Percentiles rank a stretch among this genome's conserved stretches.
phyloP scores from a whole-genome alignment of 2,797 vertebrate species.

The Enoplosus armatus region DNA sequence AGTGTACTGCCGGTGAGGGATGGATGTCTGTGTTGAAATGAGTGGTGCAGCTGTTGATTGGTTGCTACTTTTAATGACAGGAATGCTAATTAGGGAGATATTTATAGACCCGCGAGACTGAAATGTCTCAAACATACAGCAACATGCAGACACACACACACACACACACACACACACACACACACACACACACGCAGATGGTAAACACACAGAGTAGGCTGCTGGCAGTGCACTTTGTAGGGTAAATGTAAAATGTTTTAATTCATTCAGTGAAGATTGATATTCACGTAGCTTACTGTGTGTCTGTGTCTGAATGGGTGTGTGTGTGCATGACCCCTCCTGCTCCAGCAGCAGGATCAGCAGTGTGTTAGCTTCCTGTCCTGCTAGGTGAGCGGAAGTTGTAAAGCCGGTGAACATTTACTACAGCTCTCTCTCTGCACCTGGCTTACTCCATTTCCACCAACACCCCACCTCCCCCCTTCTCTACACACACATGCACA shows the following conservation, averaged over 20 bases:
- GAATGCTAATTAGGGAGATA: slow-evolving; percentile 62
- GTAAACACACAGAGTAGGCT: background rate
- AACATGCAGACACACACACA: background rate
- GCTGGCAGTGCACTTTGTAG: slow-evolving; percentile 2
- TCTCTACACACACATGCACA: slow-evolving; percentile 46
- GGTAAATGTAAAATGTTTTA: background rate
- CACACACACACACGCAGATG: background rate
- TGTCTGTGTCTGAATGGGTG: slow-evolving; percentile 19
- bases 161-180: slow-evolving; percentile 5
- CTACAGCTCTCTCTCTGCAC: slow-evolving; percentile 68
- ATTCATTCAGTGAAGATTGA: slow-evolving; percentile 1
- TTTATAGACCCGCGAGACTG: slow-evolving; percentile 58
- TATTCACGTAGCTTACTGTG: background rate
- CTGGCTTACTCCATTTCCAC: slow-evolving; percentile 68
- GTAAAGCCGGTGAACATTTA: slow-evolving; percentile 81
- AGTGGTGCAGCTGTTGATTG: slow-evolving; percentile 50
- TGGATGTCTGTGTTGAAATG: slow-evolving; percentile 41
- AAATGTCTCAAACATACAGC: slow-evolving; percentile 27
- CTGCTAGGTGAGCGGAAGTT: slow-evolving; percentile 81
- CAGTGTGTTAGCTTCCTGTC: slow-evolving; percentile 76
- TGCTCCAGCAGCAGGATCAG: slow-evolving; percentile 53
- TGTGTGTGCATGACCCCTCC: slow-evolving; percentile 26
- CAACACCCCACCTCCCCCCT: slow-evolving; percentile 33
- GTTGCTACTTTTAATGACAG: slow-evolving; percentile 64
- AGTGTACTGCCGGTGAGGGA: slow-evolving; percentile 32